Base-by-base conservation (phyloP, 1,140 invertebrate genomes). In the Brachionus rotundiformis region DNA sequence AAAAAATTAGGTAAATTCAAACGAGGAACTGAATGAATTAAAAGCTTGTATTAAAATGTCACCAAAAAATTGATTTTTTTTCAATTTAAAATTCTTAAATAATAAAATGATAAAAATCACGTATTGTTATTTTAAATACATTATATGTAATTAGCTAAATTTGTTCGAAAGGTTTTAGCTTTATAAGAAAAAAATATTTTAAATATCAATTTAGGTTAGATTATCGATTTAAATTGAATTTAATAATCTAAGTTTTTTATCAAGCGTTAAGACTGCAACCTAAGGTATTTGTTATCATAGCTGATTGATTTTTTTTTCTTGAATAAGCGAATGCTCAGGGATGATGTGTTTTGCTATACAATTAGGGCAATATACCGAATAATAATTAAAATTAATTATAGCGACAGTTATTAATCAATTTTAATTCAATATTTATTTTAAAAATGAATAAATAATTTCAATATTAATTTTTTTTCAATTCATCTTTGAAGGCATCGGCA, bases 361-460 rank as follows among this genome's bases (percentile, higher is more conserved):
- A 19, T 54, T 19, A 23, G 47, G 19, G 19, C n/a, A 54, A 19
- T 54, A 2, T 25, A 54, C 16, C 47, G 19, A 54, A 54, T 23
- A 54, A 54, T 23, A 54, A 54, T 54, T 54, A 54, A 54, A 54
- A 54, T 54, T 54, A 54, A 54, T 54, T 54, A 54, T 8, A 54
- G 47, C 47, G 47, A 54, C 47, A 54, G 8, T 54, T 54, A 54
- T 54, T 54, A 54, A 54, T 54, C 47, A 54, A 25, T 54, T 54
- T 54, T 16, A 54, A 54, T 54, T 54, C 47, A 25, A 54, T 54
- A 23, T 54, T 54, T 54, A 54, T 54, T 54, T 54, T 19, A 54
- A 54, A 47, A 54, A 54, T 54, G 19, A 54, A 54, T 54, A 7
- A 54, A 54, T 39, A 39, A 39, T 10, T 54, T 54, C n/a, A 54